Percentiles rank a stretch among this genome's conserved stretches.
phyloP scores from a whole-genome alignment of 2,797 vertebrate genomes.

The Pygocentrus nattereri region DNA sequence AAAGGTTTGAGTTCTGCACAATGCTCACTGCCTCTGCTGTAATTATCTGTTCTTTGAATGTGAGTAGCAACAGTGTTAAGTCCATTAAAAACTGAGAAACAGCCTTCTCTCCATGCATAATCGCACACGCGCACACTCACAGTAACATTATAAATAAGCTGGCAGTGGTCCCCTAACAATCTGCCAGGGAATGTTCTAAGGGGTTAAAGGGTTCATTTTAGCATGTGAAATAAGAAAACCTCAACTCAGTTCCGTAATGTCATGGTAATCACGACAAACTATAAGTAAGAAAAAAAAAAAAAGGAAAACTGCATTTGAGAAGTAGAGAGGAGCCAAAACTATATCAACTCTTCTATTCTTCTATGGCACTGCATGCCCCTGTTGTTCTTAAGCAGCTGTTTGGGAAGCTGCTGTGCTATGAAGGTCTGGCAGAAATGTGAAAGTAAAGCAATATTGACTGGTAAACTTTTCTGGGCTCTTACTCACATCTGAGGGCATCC shows the following conservation, averaged over 20 bases:
- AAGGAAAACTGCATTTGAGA: slow-evolving; percentile 59
- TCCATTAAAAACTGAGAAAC: slow-evolving; percentile 65
- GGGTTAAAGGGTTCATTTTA: slow-evolving; percentile 26
- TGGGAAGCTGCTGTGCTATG: neutral
- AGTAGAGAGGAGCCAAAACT: neutral
- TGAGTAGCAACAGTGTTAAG: slow-evolving; percentile 68
- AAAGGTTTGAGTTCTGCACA: slow-evolving; percentile 59
- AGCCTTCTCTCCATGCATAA: slow-evolving; percentile 61
- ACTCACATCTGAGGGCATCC: too few species aligned
- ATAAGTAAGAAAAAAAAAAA: slow-evolving; percentile 30
- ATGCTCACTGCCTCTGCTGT: slow-evolving; percentile 61
- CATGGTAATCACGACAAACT: slow-evolving; percentile 1
- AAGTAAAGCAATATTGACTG: neutral
- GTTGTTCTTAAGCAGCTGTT: neutral
- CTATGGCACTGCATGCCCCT: neutral
- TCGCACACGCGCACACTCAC: slow-evolving; percentile 46
- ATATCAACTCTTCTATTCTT: neutral
- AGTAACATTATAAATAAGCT: slow-evolving; percentile 13
- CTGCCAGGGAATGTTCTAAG: slow-evolving; percentile 9
- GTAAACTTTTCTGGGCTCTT: too few species aligned
- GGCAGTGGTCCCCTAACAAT: slow-evolving; percentile 7
- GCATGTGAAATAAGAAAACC: slow-evolving; percentile 3
- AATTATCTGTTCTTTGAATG: slow-evolving; percentile 74
- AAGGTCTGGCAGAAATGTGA: neutral
- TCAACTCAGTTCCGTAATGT: neutral